phyloP scores from a whole-genome alignment of 2,888 invertebrate genomes.

The Agrilus mali region DNA sequence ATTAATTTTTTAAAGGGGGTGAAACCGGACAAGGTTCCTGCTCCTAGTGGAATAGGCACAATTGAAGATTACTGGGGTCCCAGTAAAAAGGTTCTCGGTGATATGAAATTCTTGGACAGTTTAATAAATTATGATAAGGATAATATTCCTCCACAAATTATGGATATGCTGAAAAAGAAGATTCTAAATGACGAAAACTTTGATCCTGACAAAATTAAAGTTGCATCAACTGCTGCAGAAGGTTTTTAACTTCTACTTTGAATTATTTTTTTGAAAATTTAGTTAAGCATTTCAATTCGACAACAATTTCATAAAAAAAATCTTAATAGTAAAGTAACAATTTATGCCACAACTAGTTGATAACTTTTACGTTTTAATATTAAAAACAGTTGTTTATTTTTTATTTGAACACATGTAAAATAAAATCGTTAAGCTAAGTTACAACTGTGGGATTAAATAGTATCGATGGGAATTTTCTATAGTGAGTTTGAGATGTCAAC shows the following conservation, averaged over 20 bases:
- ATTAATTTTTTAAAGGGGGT: conserved; percentile 59
- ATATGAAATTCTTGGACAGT: conserved; percentile 82
- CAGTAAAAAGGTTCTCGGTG: conserved; percentile 76
- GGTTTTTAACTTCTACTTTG: conserved; percentile 33
- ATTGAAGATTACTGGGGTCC: conserved; percentile 90
- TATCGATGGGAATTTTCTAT: too few relatives aligned
- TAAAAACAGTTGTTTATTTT: too few relatives aligned
- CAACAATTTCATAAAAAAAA: too few relatives aligned
- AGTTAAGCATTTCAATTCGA: too few relatives aligned
- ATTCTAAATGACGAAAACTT: conserved; percentile 77
- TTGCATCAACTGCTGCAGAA: conserved; percentile 81
- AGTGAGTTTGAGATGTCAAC: too few relatives aligned
- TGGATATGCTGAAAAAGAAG: conserved; percentile 70
- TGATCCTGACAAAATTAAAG: conserved; percentile 80
- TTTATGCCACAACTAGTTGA: too few relatives aligned
- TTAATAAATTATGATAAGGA: conserved; percentile 86
- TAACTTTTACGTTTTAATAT: too few relatives aligned
- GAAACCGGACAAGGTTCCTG: conserved; percentile 78
- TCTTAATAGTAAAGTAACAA: too few relatives aligned
- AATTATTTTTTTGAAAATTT: too few relatives aligned
- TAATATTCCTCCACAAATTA: conserved; percentile 72
- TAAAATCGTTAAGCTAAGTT: too few relatives aligned
- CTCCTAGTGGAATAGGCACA: conserved; percentile 71
- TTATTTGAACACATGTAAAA: too few relatives aligned
- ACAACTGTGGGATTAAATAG: too few relatives aligned